Evolutionary conservation across 2,888 invertebrate species (phyloP).

Genomic region (Liodrosophila aerea): DNA sequence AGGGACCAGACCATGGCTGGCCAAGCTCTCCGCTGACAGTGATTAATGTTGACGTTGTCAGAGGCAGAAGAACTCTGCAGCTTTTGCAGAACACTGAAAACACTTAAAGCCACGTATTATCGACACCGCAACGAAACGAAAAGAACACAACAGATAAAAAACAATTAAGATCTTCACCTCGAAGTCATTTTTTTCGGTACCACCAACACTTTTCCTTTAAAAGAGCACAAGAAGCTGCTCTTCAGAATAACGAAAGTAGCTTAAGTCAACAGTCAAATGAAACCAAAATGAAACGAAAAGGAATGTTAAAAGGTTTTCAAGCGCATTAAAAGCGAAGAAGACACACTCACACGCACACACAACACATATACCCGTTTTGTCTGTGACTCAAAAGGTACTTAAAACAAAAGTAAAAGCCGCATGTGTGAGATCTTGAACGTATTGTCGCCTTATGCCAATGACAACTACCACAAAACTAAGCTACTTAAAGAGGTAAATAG

Average conservation of each 20-base stretch:
- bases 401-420: conserved; percentile 71
- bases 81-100: conserved; percentile 26
- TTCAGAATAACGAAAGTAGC: conserved; percentile 66
- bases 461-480: conserved; percentile 6
- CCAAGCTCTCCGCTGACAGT: conserved; percentile 59
- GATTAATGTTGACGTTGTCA: conserved; percentile 68
- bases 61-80: conserved; percentile 23
- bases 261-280: conserved; percentile 59
- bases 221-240: conserved; percentile 68
- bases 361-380: background rate
- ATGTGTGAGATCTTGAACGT: conserved; percentile 8
- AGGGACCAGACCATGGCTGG: conserved; percentile 20
- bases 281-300: conserved; percentile 53
- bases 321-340: too few relatives aligned
- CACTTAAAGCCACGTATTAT: conserved; percentile 48
- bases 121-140: conserved; percentile 18
- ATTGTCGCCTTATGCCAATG: conserved; percentile 3
- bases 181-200: conserved; percentile 27
- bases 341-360: too few relatives aligned
- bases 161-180: conserved; percentile 43
- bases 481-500: conserved; percentile 16
- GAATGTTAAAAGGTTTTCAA: conserved; percentile 72
- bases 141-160: background rate
- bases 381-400: conserved; percentile 27
- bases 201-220: conserved; percentile 55